Conservation (phyloP, 37 sponge, comb jelly and placozoan genomes). For the Agelas oroides region DNA sequence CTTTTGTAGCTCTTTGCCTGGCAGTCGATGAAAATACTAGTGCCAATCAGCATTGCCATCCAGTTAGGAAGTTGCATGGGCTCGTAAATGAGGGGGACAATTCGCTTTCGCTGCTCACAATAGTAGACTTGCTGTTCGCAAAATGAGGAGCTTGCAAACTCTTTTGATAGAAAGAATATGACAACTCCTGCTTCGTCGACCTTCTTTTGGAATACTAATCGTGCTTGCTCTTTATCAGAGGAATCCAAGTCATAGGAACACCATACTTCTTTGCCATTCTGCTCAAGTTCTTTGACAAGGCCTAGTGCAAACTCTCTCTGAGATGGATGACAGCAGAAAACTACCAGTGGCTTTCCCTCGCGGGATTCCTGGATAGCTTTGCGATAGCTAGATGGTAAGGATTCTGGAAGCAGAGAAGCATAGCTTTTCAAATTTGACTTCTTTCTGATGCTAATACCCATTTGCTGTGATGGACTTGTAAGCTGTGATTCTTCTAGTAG, state of each 20-base stretch:
- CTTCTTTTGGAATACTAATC: constrained; percentile 41
- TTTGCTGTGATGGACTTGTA: too few species aligned
- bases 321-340: constrained; percentile 43
- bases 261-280: constrained; percentile 65
- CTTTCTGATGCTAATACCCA: neutral
- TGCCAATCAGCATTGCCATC: constrained; percentile 84
- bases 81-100: constrained; percentile 71
- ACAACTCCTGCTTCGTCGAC: constrained; percentile 79
- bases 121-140: constrained; percentile 87
- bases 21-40: constrained; percentile 60
- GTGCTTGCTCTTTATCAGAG: neutral
- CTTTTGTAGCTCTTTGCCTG: constrained; percentile 27
- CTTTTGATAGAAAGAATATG: constrained; percentile 71
- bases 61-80: constrained; percentile 70
- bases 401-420: constrained; percentile 31
- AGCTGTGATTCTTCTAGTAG: neutral
- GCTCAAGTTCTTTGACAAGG: constrained; percentile 23
- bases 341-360: constrained; percentile 61
- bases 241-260: constrained; percentile 16
- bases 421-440: constrained; percentile 52
- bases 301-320: constrained; percentile 39
- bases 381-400: constrained; percentile 14
- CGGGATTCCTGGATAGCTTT: constrained; percentile 54
- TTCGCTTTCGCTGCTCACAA: constrained; percentile 82
- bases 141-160: constrained; percentile 30